phyloP scores from a whole-genome alignment of 2,888 invertebrate genomes.

The Elegia similella region DNA sequence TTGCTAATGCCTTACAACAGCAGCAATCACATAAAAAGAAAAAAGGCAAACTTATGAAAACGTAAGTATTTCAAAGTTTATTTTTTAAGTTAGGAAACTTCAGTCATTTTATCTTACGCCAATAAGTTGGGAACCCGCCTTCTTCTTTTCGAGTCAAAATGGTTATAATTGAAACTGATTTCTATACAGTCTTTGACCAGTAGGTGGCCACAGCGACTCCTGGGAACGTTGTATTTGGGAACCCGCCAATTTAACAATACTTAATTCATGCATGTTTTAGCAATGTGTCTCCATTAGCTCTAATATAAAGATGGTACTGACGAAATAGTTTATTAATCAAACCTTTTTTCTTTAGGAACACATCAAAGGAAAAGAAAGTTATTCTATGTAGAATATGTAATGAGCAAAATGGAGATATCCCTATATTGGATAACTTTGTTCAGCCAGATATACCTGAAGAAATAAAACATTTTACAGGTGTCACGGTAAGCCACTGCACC shows the following conservation, averaged over 20 bases:
- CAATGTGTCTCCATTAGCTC: no score
- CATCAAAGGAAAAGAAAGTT: conserved; percentile 31
- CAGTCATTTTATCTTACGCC: no score
- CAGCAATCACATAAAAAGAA: conserved; percentile 50
- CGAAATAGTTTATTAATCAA: background rate
- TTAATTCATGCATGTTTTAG: no score
- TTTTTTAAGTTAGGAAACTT: no score
- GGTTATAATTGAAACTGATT: no score
- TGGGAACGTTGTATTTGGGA: no score
- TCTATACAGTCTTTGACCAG: no score
- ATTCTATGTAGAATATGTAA: conserved; percentile 61
- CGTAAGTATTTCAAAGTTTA: conserved; percentile 38
- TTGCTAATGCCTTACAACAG: conserved; percentile 58
- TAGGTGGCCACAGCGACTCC: no score
- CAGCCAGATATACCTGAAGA: conserved; percentile 63
- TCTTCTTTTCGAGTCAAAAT: no score
- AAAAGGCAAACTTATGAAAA: conserved; percentile 47
- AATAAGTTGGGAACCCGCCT: no score
- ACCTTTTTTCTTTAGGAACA: conserved; percentile 34
- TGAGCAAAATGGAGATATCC: conserved; percentile 54
- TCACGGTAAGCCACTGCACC: conserved; percentile 54
- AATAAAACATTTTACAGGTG: conserved; percentile 61
- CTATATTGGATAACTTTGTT: conserved; percentile 60
- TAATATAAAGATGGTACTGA: no score
- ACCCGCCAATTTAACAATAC: no score